These are phyloP conservation scores for Lymantria monacha DNA, from an alignment of 2,888 invertebrate genomes.

Conservation along the genomic window DNA sequence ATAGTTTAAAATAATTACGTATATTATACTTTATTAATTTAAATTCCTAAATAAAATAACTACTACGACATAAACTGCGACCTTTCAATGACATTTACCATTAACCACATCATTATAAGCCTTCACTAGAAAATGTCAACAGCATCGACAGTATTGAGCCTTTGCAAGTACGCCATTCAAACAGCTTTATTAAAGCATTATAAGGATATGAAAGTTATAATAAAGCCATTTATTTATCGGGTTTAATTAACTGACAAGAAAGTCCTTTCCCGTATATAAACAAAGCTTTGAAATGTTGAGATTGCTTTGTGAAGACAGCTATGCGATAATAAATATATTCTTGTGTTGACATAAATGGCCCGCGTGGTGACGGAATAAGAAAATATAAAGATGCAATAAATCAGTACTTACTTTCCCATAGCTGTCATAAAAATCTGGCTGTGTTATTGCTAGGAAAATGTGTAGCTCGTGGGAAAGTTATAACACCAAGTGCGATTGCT, in stretches of 20 bases:
- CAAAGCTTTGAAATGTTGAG: conserved; percentile 7
- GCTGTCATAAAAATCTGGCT: too few species aligned
- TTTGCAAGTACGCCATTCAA: conserved; percentile 1
- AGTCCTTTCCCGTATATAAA: conserved; percentile 11
- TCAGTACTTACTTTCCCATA: too few species aligned
- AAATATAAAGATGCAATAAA: too few species aligned
- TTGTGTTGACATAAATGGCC: too few species aligned
- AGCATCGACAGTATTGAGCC: neutral
- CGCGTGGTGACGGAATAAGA: too few species aligned
- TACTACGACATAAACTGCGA: neutral
- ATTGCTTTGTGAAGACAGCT: neutral
- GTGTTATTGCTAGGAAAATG: too few species aligned
- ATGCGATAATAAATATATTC: neutral
- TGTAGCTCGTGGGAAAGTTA: too few species aligned
- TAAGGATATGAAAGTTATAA: conserved; percentile 18
- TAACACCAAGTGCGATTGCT: too few species aligned
- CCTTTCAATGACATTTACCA: neutral
- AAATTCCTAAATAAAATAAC: neutral
- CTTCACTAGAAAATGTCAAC: neutral
- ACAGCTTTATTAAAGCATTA: conserved; percentile 15
- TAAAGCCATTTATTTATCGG: conserved; percentile 12
- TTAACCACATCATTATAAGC: neutral
- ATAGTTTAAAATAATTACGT: too few species aligned
- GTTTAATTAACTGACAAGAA: conserved; percentile 34
- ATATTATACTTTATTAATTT: neutral